phyloP scores from a whole-genome alignment of 2,888 invertebrate genomes.

The Diaprepes abbreviatus region DNA sequence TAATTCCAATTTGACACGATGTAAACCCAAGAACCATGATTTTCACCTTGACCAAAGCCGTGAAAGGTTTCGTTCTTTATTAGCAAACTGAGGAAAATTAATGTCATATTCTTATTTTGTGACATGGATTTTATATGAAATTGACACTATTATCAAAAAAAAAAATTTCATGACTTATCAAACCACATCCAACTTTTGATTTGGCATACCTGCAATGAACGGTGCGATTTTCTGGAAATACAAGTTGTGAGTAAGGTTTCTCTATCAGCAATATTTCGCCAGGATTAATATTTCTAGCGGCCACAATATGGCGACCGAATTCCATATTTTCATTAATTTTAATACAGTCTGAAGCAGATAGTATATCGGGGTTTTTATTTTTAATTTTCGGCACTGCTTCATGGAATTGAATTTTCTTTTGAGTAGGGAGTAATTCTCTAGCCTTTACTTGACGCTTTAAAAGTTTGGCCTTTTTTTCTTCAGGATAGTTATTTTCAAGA shows the following conservation, averaged over 20 bases:
- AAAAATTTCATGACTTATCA: too few relatives aligned
- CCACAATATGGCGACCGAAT: slow-evolving; percentile 79
- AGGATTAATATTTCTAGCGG: slow-evolving; percentile 75
- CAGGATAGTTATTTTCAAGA: slow-evolving; percentile 72
- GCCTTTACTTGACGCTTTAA: slow-evolving; percentile 56
- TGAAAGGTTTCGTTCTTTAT: too few relatives aligned
- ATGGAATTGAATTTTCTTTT: slow-evolving; percentile 25
- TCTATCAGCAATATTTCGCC: slow-evolving; percentile 84
- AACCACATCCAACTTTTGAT: too few relatives aligned
- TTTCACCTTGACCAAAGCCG: too few relatives aligned
- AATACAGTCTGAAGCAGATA: slow-evolving; percentile 75
- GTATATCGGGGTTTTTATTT: slow-evolving; percentile 49
- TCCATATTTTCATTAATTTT: slow-evolving; percentile 71
- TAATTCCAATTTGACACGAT: too few relatives aligned
- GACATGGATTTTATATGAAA: too few relatives aligned
- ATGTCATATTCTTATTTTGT: too few relatives aligned
- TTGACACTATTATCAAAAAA: too few relatives aligned
- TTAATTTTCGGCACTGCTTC: slow-evolving; percentile 6
- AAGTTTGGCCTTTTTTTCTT: slow-evolving; percentile 63
- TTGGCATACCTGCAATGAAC: slow-evolving; percentile 71
- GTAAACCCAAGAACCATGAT: too few relatives aligned
- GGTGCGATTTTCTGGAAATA: slow-evolving; percentile 68
- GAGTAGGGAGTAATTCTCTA: slow-evolving; percentile 35
- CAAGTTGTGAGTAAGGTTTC: slow-evolving; percentile 76
- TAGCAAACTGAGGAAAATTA: too few relatives aligned